A percentile compares a stretch with the other conserved stretches of the same genome.
These are phyloP conservation scores for Clupea harengus DNA, from an alignment of 2,113 vertebrate species.

Conservation along the genomic window DNA sequence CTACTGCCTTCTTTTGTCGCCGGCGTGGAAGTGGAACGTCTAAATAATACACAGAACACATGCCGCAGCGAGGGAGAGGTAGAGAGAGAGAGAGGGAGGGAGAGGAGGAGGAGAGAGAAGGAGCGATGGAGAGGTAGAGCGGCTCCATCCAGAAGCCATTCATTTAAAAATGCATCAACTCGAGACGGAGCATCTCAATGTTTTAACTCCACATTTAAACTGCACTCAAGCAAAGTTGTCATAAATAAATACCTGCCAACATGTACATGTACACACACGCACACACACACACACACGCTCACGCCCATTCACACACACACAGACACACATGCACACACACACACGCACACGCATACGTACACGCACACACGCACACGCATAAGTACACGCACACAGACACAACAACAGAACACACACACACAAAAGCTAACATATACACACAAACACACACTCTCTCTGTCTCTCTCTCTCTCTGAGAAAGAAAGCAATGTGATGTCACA, in stretches of 20 bases:
- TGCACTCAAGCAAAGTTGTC: slow-evolving; percentile 4
- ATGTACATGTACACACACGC: background rate
- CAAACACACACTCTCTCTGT: background rate
- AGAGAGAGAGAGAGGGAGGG: background rate
- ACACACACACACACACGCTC: background rate
- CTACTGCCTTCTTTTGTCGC: background rate
- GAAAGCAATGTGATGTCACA: background rate
- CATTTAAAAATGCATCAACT: slow-evolving; percentile 4
- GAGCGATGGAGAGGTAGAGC: background rate
- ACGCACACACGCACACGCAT: background rate
- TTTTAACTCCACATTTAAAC: background rate
- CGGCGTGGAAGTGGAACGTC: background rate
- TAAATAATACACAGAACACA: slow-evolving; percentile 9
- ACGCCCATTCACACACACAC: background rate
- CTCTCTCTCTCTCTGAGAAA: too few relatives aligned
- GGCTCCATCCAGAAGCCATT: background rate
- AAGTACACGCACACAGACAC: background rate
- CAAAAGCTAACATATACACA: background rate
- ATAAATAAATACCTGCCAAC: slow-evolving; percentile 1
- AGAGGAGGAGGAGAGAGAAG: background rate
- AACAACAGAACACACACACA: background rate
- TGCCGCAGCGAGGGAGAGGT: background rate
- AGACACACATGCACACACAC: background rate
- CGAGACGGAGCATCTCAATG: slow-evolving; percentile 8
- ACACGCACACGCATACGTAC: background rate